Evolutionary conservation across 2,888 invertebrate species (phyloP).

Genomic region (Notodonta ziczac): DNA sequence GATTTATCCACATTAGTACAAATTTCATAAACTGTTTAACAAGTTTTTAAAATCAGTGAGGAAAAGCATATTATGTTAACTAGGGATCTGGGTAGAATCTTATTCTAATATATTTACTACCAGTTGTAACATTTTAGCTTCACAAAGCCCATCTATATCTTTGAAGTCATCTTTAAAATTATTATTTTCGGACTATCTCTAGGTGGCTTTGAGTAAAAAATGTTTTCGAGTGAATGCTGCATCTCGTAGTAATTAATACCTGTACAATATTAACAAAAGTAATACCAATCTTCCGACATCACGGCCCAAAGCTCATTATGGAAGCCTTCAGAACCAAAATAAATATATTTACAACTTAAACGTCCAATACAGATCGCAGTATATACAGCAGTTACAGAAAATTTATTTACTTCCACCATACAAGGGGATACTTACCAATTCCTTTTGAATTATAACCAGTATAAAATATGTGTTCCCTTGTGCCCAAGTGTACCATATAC

Average conservation of each 20-base stretch:
- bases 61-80: not conserved
- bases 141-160: too few species aligned
- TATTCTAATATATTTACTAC: not conserved
- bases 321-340: slow-evolving; percentile 51
- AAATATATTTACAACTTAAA: slow-evolving; percentile 46
- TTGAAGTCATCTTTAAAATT: too few species aligned
- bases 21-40: not conserved
- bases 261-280: slow-evolving; percentile 19
- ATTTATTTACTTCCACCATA: slow-evolving; percentile 32
- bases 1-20: not conserved
- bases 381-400: slow-evolving; percentile 72
- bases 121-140: not conserved
- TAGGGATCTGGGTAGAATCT: not conserved
- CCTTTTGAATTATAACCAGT: not conserved
- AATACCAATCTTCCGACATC: slow-evolving; percentile 18
- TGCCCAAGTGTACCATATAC: slow-evolving; percentile 48
- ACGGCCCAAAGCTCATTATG: slow-evolving; percentile 41
- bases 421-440: slow-evolving; percentile 42
- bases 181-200: too few species aligned
- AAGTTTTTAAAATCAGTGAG: not conserved
- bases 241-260: not conserved
- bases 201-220: too few species aligned
- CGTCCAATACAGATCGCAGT: slow-evolving; percentile 49
- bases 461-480: slow-evolving; percentile 28
- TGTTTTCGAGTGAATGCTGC: not conserved